Evolutionary conservation across 2,888 invertebrate genomes (phyloP), one percentile per base, ranked within the genome.

Genomic region (Ophion ellenae): DNA sequence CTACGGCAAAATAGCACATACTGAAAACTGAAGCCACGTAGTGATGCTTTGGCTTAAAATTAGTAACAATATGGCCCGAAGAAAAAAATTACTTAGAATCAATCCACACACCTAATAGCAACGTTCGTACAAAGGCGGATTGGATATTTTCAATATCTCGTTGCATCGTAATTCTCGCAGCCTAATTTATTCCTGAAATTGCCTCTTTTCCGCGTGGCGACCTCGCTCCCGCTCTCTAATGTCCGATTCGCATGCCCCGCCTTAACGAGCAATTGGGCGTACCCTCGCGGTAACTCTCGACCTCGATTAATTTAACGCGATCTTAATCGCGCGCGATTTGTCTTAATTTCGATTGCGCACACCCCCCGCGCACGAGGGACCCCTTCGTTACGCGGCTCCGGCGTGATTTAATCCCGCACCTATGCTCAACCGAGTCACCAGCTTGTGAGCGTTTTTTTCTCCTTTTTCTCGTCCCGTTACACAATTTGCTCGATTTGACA

Each of bases 301-400:
- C 67, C 71, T 61, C 77, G 81, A 70, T 90, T 92, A 91, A 92
- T 93, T 91, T 88, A 89, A 88, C 89, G 91, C 90, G 92, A 92
- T 92, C 89, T 88, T 89, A 90, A 92, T 93, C 93, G 73, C 85
- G 73, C 85, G 91, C 47, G 47, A 93, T 93, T 92, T 91, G 92
- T 93, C 92, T 93, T 92, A 92, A 93, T 92, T 93, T 91, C 89
- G 90, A 88, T 88, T 85, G 53, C 59, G 2, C 32, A 32, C 32
- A 4, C 32, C 47, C 47, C 47, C 2, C 14, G 10, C 3, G 14
- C 11, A 47, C 47, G 14, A 47, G 11, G 59, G 77, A 32, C 69
- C 73, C 69, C 74, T 67, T 69, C 61, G 63, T 74, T 74, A 28
- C 45, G 24, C 57, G 14, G 77, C 32, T 66, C 17, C 63, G 9